Evolutionary conservation across 2,888 invertebrate genomes (phyloP), one percentile per base, ranked within the genome.

Genomic region (Drosophila nigritarsus): DNA sequence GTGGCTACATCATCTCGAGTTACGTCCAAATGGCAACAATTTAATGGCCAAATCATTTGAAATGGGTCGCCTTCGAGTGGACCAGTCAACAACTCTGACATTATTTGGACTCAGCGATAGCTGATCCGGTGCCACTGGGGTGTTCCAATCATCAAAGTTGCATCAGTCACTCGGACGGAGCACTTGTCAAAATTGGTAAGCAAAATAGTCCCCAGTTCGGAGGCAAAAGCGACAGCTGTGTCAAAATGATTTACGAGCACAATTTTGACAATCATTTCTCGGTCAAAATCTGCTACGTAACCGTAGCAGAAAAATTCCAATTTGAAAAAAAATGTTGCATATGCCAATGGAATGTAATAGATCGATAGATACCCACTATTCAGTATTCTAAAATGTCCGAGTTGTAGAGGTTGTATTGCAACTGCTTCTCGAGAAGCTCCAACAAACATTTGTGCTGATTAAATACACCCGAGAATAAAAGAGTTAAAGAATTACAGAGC

Each of bases 111-210:
- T 64, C 42, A 20, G 13, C 24, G 50, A 45, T 42, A 58, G 54
- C 58, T 58, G 74, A 60, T 73, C 30, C 53, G n/a, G 9, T 40
- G 29, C 56, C 38, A 18, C 34, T 51, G 11, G 51, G 48, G 56
- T 34, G 38, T 40, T 54, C 29, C 38, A 50, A 60, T 78, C 67
- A 83, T 78, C 72, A 78, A 81, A 82, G 56, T 63, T 65, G 71
- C 84, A 82, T 83, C 79, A 78, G 58, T 81, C 74, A 77, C 65
- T 65, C 74, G 53, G 50, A 42, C 70, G 65, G 70, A 76, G 72
- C 72, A 80, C 66, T 82, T 78, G 75, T 80, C 83, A 82, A 78
- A 80, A 78, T 75, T 78, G 87, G 72, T 75, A 64, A 81, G 75
- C 70, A 81, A 75, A 80, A 70, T 70, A 78, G 72, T 64, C 53